Evolutionary conservation across 2,113 vertebrate genomes (phyloP).

Genomic region (Rhinopithecus roxellana): DNA sequence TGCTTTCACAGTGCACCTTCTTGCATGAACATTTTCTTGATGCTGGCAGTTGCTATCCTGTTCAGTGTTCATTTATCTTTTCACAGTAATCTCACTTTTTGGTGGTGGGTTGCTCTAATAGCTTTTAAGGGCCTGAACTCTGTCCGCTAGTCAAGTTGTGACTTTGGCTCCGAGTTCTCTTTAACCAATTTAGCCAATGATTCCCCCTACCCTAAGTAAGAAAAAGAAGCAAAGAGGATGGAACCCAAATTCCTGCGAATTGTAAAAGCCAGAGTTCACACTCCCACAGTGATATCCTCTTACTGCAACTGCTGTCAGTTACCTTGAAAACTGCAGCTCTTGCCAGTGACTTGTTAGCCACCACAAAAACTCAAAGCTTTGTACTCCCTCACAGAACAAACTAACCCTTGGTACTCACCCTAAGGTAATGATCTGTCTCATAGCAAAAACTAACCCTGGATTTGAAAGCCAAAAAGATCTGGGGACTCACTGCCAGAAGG

Average conservation of each 20-base stretch:
- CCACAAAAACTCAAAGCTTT: not conserved
- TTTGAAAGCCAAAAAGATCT: no score
- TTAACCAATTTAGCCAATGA: not conserved
- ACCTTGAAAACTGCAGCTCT: not conserved
- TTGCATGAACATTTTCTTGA: not conserved
- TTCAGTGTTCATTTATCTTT: not conserved
- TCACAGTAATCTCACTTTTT: not conserved
- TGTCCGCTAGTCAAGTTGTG: not conserved
- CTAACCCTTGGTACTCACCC: not conserved
- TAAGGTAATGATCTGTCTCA: not conserved
- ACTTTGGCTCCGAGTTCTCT: not conserved
- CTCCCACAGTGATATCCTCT: not conserved
- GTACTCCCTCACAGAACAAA: not conserved
- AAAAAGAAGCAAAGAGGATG: not conserved
- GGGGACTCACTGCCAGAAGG: not conserved
- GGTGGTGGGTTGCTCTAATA: not conserved
- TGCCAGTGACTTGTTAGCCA: not conserved
- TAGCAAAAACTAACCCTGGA: not conserved
- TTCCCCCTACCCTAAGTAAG: not conserved
- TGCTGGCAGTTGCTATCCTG: not conserved
- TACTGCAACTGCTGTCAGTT: not conserved
- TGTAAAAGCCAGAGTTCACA: not conserved
- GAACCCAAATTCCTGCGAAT: not conserved
- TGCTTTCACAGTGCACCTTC: not conserved
- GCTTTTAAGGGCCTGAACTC: not conserved